Base-by-base conservation (phyloP, 1,140 invertebrate genomes). In the Leptonema lineaticorne region DNA sequence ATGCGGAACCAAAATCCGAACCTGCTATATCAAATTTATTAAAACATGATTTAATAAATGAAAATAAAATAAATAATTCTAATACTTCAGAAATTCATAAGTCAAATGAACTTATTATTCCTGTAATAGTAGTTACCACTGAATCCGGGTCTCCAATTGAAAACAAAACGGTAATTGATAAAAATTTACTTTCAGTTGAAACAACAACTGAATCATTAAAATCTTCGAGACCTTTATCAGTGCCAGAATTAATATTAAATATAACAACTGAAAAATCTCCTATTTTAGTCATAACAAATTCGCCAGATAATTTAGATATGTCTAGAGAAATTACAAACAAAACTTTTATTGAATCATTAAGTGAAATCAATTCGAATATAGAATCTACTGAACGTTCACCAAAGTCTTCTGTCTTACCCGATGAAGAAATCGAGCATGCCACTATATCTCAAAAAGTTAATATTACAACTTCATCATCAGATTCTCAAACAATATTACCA, bases 61-160 rank as follows among this genome's bases (percentile, higher is more conserved):
- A n/a, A n/a, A n/a, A n/a, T n/a, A n/a, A n/a, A n/a, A n/a, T n/a
- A n/a, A n/a, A n/a, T n/a, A n/a, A 58, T 68, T 46, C 56, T 63
- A 22, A 63, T 45, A 45, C 18, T 63, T 59, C 59, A 46, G 73
- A 78, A 73, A 69, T 70, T 63, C 48, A 48, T 22, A 71, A 75
- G 63, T 63, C 73, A 7, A 26, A 53, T 18, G 22, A n/a, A 26
- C 27, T 53, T n/a, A 53, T 53, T 26, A 24, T 53, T 11, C 50
- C 50, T 2, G 24, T 14, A 14, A 53, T 53, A 11, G n/a, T 26
- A 6, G 22, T 53, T 24, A 53, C n/a, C 50, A 41, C 9, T 26
- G n/a, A 24, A 45, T 9, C 37, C 14, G 37, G 16, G 16, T 3
- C 20, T 53, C 22, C 50, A 2, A 8, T 20, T 20, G 20, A 53